These are phyloP conservation scores for Dilophus febrilis DNA, from an alignment of 2,888 invertebrate genomes.

Conservation along the genomic window DNA sequence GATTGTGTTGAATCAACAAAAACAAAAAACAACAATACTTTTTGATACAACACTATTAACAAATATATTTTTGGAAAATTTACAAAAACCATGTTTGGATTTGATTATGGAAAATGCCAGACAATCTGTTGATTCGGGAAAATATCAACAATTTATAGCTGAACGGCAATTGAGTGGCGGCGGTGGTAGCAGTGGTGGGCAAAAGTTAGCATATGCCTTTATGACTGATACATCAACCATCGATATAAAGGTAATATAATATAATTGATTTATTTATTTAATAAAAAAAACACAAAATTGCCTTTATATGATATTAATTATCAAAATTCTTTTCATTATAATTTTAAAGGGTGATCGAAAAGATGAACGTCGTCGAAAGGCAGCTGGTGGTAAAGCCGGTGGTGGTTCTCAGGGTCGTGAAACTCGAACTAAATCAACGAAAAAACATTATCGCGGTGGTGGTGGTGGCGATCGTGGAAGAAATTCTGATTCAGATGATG, in stretches of 20 bases:
- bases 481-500: slow-evolving; percentile 53
- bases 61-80: slow-evolving; percentile 45
- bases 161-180: slow-evolving; percentile 38
- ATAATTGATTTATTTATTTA: slow-evolving; percentile 5
- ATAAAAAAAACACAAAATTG: too few species aligned
- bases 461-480: slow-evolving; percentile 40
- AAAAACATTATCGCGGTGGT: slow-evolving; percentile 47
- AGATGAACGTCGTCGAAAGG: slow-evolving; percentile 79
- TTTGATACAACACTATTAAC: slow-evolving; percentile 46
- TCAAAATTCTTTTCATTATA: background rate
- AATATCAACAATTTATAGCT: slow-evolving; percentile 54
- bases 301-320: too few species aligned
- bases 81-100: slow-evolving; percentile 49
- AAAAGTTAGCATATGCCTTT: slow-evolving; percentile 7
- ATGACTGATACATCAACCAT: slow-evolving; percentile 1
- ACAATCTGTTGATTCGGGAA: slow-evolving; percentile 48
- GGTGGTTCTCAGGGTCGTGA: slow-evolving; percentile 88
- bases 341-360: slow-evolving; percentile 45
- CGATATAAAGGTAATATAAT: slow-evolving; percentile 19
- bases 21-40: slow-evolving; percentile 36
- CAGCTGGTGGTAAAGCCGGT: slow-evolving; percentile 71
- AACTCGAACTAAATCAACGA: slow-evolving; percentile 85
- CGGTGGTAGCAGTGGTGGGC: background rate
- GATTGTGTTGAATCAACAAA: slow-evolving; percentile 40
- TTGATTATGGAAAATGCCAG: slow-evolving; percentile 50